Base-by-base conservation (phyloP, 2,888 invertebrate genomes). In the Microdon myrmicae region DNA sequence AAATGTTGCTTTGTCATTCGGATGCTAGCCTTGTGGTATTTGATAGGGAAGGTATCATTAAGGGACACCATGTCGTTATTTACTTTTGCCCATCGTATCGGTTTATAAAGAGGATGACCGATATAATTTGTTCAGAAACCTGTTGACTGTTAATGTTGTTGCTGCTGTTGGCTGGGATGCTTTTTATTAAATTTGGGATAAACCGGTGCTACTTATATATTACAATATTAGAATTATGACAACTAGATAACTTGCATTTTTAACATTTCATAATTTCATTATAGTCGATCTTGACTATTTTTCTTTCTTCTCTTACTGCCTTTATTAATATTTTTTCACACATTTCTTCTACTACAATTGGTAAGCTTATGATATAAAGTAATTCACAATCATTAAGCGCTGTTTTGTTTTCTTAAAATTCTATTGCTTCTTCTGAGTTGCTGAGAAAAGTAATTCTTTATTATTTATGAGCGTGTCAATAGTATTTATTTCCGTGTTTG, bases 361-460 rank as follows among this genome's bases (percentile, higher is more conserved):
- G 51, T 32, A 64, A 35, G 31, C 47, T 26, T 37, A 54, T 10
- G 29, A 64, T 37, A 17, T 51, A 64, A 3, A 56, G 23, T 25
- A 61, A 29, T 13, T 31, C 28, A 5, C 23, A 10, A 31, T 32
- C 29, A 39, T 61, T 61, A 4, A 32, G 39, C 12, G 51, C 17
- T 14, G 51, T 35, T 64, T 49, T 45, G 6, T 51, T 35, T 9
- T 49, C 41, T n/a, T 35, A 32, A 26, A 64, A 56, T 23, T 66
- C 58, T 43, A 67, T 12, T 14, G 66, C 66, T 17, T 67, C 54
- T 29, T 59, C 49, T 13, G 49, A 16, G 5, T 59, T 59, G 26
- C 41, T 14, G 9, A 34, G 43, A 2, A 28, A 35, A 14, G 43
- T 19, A 20, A n/a, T n/a, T 41, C 35, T 41, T 51, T 41, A 19